A percentile compares a stretch with the other conserved stretches of the same genome.
Evolutionary conservation across 2,113 vertebrate species (phyloP).

Genomic region (Rhinolophus sinicus): DNA sequence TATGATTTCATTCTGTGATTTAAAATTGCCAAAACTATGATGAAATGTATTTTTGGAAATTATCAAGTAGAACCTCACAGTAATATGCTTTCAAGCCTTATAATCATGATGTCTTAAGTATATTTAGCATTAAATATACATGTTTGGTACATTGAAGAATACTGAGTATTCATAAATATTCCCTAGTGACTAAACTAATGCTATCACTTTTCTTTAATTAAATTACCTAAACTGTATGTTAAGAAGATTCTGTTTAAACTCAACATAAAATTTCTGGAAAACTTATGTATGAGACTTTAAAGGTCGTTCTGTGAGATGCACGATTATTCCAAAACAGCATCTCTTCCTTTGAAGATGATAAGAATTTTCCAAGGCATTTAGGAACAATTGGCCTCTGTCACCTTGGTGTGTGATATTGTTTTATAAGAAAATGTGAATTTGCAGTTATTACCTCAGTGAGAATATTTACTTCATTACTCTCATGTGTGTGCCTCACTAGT

Average conservation of each 20-base stretch:
- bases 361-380: neutral
- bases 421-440: neutral
- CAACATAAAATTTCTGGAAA: neutral
- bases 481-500: neutral
- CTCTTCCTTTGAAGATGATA: neutral
- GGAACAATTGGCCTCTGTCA: neutral
- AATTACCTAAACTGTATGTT: neutral
- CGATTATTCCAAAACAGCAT: neutral
- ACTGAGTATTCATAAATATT: constrained; percentile 9
- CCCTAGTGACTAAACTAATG: neutral
- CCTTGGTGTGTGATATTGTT: neutral
- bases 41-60: neutral
- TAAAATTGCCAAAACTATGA: neutral
- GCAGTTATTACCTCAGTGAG: neutral
- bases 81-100: neutral
- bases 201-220: neutral
- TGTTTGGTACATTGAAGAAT: neutral
- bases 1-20: neutral
- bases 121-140: neutral
- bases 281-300: neutral
- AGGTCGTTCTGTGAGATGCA: neutral
- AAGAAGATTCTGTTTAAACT: neutral
- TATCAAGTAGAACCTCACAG: neutral
- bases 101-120: neutral
- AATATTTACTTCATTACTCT: neutral